Evolutionary conservation across 2,888 invertebrate genomes (phyloP).

Genomic region (Callinectes sapidus): DNA sequence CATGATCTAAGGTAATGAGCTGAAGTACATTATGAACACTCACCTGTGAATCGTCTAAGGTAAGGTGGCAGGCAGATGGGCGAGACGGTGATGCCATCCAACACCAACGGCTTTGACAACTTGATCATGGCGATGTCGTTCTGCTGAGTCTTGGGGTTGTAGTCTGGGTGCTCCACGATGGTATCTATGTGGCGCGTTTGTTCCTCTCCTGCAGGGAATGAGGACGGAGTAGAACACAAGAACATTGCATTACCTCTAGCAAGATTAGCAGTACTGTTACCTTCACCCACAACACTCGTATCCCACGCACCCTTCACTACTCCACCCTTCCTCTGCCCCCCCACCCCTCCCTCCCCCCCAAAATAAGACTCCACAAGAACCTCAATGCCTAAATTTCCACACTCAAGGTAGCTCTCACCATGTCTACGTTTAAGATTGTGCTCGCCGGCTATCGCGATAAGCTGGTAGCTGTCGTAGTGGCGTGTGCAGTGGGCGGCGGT

Average conservation of each 20-base stretch:
- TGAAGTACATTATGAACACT: not conserved
- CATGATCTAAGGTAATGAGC: not conserved
- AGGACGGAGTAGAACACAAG: not conserved
- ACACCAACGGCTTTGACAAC: conserved; percentile 50
- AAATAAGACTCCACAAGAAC: not conserved
- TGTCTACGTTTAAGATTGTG: conserved; percentile 55
- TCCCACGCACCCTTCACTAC: too few relatives aligned
- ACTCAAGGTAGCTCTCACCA: conserved; percentile 38
- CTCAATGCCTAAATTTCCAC: not conserved
- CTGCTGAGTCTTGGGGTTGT: conserved; percentile 62
- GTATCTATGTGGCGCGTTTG: conserved; percentile 58
- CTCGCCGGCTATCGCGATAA: conserved; percentile 62
- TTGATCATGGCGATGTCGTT: conserved; percentile 72
- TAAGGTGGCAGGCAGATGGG: conserved; percentile 67
- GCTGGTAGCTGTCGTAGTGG: conserved; percentile 50
- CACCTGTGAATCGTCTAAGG: conserved; percentile 54
- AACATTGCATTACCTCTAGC: not conserved
- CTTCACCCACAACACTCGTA: not conserved
- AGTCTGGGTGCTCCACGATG: conserved; percentile 60
- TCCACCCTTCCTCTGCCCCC: too few relatives aligned
- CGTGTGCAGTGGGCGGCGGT: conserved; percentile 70
- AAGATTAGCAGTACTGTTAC: not conserved
- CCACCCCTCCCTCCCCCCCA: too few relatives aligned
- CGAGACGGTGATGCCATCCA: conserved; percentile 65
- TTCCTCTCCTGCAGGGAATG: conserved; percentile 54